Percentiles rank a stretch among this genome's conserved stretches.
phyloP scores from a whole-genome alignment of 2,797 vertebrate species.

The Enteromius mattozi region DNA sequence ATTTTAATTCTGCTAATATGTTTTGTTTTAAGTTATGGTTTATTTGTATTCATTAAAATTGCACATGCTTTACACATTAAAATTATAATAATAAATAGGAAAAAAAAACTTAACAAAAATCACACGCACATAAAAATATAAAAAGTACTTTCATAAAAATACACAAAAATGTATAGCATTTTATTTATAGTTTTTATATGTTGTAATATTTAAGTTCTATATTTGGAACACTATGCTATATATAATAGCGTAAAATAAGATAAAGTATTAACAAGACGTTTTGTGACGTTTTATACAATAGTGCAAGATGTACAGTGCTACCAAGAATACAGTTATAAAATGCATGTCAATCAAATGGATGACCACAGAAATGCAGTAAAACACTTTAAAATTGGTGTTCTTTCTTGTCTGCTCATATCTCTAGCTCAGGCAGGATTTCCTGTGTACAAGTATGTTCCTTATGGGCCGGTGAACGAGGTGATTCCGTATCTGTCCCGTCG shows the following conservation, averaged over 20 bases:
- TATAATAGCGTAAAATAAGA: background rate
- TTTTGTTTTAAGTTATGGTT: too few species aligned
- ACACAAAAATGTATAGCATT: too few species aligned
- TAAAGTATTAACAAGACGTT: background rate
- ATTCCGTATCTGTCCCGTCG: constrained; percentile 91
- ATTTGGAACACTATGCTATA: background rate
- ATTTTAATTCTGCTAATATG: too few species aligned
- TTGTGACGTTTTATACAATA: background rate
- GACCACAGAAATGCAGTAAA: background rate
- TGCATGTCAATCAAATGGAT: background rate
- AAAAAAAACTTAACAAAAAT: too few species aligned
- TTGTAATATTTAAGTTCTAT: background rate
- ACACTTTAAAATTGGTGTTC: background rate
- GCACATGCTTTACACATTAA: too few species aligned
- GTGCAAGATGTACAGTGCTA: background rate
- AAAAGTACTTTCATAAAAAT: too few species aligned
- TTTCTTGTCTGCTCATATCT: constrained; percentile 30
- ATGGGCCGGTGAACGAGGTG: constrained; percentile 88
- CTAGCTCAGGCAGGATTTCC: constrained; percentile 90
- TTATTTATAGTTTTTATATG: background rate
- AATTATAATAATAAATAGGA: too few species aligned
- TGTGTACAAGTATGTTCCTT: constrained; percentile 94
- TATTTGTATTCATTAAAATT: too few species aligned
- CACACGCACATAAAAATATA: too few species aligned
- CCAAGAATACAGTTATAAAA: background rate